These are phyloP conservation scores for Muscina levida DNA, from an alignment of 2,888 invertebrate species.

Conservation along the genomic window DNA sequence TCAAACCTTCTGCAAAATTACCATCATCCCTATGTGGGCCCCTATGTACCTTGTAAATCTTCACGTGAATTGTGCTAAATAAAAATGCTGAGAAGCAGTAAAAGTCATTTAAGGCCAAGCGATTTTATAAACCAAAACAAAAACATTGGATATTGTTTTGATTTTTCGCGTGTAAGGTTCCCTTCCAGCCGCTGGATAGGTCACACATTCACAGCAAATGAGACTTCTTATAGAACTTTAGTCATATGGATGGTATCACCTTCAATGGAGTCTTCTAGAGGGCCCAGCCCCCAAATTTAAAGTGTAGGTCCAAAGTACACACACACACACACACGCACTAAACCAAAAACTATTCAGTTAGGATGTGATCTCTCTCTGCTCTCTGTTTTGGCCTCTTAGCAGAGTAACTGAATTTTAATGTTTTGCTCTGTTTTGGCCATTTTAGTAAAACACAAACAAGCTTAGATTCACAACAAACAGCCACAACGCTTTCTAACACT, in stretches of 20 bases:
- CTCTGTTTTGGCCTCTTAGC: too few species aligned
- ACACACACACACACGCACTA: too few species aligned
- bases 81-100: neutral
- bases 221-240: constrained; percentile 3
- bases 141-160: constrained; percentile 37
- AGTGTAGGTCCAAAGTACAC: neutral
- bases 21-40: neutral
- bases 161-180: constrained; percentile 1
- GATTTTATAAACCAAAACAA: constrained; percentile 38
- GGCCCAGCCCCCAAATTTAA: too few species aligned
- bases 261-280: too few species aligned
- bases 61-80: neutral
- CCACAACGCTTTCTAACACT: constrained; percentile 50
- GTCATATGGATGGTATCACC: too few species aligned
- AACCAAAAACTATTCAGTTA: too few species aligned
- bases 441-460: neutral
- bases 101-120: constrained; percentile 30
- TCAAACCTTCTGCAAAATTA: too few species aligned
- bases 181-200: neutral
- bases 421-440: neutral
- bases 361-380: too few species aligned
- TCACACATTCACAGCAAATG: too few species aligned
- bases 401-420: neutral
- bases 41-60: constrained; percentile 16
- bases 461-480: constrained; percentile 14